A percentile compares a stretch with the other conserved stretches of the same genome.
Conservation (phyloP, 2,797 vertebrate genomes). For the Parauchenoglanis ngamensis region DNA sequence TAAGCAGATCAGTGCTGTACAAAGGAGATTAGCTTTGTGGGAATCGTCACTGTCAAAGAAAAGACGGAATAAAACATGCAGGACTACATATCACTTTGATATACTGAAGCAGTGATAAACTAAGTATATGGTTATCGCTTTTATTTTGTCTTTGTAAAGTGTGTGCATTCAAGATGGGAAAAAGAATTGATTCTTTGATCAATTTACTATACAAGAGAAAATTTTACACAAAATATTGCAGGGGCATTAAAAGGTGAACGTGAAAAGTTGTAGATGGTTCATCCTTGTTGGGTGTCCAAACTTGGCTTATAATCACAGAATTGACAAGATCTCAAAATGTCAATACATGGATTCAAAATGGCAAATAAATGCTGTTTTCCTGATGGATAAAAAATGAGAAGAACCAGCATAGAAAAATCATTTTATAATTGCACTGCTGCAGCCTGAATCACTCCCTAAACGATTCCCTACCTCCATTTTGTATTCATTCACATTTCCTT, state of each 20-base stretch:
- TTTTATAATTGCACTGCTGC: slow-evolving; percentile 1
- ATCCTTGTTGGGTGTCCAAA: not conserved
- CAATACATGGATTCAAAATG: not conserved
- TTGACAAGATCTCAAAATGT: not conserved
- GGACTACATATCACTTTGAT: not conserved
- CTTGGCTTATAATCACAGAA: not conserved
- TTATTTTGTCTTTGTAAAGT: not conserved
- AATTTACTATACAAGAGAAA: not conserved
- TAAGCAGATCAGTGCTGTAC: slow-evolving; percentile 45
- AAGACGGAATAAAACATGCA: slow-evolving; percentile 32
- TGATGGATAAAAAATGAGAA: slow-evolving; percentile 9
- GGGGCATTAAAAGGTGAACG: not conserved
- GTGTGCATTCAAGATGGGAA: not conserved
- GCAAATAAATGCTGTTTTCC: not conserved
- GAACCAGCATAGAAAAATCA: not conserved
- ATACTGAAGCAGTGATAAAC: slow-evolving; percentile 28
- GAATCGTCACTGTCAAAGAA: slow-evolving; percentile 26
- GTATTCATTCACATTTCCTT: not conserved
- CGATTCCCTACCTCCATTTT: slow-evolving; percentile 1
- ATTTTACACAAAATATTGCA: not conserved
- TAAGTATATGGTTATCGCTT: not conserved
- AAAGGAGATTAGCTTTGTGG: slow-evolving; percentile 49
- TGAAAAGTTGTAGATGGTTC: not conserved
- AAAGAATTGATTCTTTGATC: slow-evolving; percentile 5
- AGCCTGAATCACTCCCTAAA: not conserved